Evolutionary conservation across 2,888 invertebrate species (phyloP).

Genomic region (Phyllotreta striolata): DNA sequence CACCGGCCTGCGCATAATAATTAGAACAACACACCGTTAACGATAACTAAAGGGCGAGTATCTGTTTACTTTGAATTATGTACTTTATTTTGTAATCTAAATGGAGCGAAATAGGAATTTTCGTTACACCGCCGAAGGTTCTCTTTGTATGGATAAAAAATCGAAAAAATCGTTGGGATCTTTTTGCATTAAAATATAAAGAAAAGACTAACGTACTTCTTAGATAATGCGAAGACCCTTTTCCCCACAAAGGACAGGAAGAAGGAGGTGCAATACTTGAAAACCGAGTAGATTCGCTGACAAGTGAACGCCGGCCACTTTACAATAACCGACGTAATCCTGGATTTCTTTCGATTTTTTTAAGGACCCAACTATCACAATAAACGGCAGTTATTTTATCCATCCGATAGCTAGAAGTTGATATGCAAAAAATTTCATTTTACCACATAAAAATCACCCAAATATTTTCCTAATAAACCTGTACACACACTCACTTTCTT

Average conservation of each 20-base stretch:
- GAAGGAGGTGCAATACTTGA: conserved; percentile 52
- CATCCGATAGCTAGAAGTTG: conserved; percentile 15
- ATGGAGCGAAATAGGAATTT: neutral
- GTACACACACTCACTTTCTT: no score
- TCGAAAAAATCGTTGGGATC: conserved; percentile 51
- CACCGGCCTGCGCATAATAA: no score
- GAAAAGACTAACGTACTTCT: conserved; percentile 53
- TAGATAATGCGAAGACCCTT: conserved; percentile 30
- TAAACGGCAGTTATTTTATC: conserved; percentile 22
- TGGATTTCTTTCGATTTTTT: conserved; percentile 7
- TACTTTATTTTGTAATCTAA: no score
- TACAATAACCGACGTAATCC: conserved; percentile 13
- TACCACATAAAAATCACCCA: no score
- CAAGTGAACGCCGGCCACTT: conserved; percentile 52
- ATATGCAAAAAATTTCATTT: neutral
- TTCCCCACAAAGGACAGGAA: conserved; percentile 54
- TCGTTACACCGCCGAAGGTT: conserved; percentile 18
- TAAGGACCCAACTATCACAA: neutral
- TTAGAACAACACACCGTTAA: no score
- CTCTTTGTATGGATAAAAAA: conserved; percentile 40
- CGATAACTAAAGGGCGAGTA: no score
- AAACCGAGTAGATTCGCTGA: conserved; percentile 51
- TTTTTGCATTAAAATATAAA: conserved; percentile 50
- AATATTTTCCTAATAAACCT: no score
- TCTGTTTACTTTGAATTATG: no score